A percentile compares a stretch with the other conserved stretches of the same genome.
Conservation (phyloP, 2,113 vertebrate species). For the Catharus fuscescens region DNA sequence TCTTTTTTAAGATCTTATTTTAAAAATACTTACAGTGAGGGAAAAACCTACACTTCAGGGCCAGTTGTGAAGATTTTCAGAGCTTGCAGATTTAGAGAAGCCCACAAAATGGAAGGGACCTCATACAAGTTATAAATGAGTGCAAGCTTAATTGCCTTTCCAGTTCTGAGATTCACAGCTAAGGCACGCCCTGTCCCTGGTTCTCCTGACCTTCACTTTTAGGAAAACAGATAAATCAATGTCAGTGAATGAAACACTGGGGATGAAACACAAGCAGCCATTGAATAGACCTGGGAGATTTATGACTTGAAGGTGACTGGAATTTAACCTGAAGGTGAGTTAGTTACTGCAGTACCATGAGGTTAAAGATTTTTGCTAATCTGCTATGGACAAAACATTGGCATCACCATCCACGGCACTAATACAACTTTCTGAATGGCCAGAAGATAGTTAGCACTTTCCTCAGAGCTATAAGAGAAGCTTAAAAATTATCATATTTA, state of each 20-base stretch:
- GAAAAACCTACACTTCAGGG: background rate
- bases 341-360: background rate
- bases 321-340: background rate
- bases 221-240: background rate
- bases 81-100: background rate
- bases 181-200: background rate
- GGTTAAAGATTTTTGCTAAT: background rate
- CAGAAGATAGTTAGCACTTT: background rate
- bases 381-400: background rate
- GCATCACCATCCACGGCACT: background rate
- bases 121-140: background rate
- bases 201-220: background rate
- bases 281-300: background rate
- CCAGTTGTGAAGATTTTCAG: background rate
- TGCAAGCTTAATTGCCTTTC: background rate
- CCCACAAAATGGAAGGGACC: background rate
- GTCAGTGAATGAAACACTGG: background rate
- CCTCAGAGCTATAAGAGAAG: background rate
- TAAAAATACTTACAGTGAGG: background rate
- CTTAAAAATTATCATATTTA: background rate
- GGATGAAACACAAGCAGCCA: background rate
- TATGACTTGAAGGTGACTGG: background rate
- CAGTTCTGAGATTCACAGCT: background rate
- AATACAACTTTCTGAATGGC: background rate
- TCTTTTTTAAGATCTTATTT: background rate